Evolutionary conservation across 2,888 invertebrate genomes (phyloP), one percentile per base, ranked within the genome.

Genomic region (Saturnia japonica): DNA sequence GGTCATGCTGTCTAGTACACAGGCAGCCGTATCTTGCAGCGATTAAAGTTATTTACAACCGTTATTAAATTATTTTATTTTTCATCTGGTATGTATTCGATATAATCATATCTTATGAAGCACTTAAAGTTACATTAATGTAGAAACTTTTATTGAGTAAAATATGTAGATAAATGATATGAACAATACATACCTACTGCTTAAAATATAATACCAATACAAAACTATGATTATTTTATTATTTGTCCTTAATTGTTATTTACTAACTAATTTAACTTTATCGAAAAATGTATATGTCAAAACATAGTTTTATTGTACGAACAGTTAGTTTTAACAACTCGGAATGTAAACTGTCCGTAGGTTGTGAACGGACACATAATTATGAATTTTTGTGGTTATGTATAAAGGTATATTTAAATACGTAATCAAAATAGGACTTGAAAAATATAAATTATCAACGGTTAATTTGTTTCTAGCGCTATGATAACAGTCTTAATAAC

Each of bases 41-140:
- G 84, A 86, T 88, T 86, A 88, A 86, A 84, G 74, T 86, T 80
- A 90, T 91, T 91, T 91, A 92, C 85, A 80, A 75, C 82, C 80
- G 74, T 82, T 88, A 89, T 91, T 89, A 91, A 91, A 88, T 85
- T 83, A 88, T 87, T 88, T 84, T 82, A 87, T 67, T 86, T 88
- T 80, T 82, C 79, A 80, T 80, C 78, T 76, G 79, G 80, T 82
- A 88, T 85, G 89, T 87, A 88, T 89, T 88, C 85, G 82, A 83
- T 82, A 85, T 86, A 88, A 90, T 88, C 85, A 89, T 88, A 89
- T 88, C 80, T 81, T 80, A 54, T 82, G 81, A 80, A 83, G 85
- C 83, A 86, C 80, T 88, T 84, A 86, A 86, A 85, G 84, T 82
- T 81, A 88, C 88, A 83, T 88, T 91, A 72, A 68, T 0, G 43